These are phyloP conservation scores for Drosophila nigrodunni DNA, from an alignment of 1,140 invertebrate species.

Conservation along the genomic window DNA sequence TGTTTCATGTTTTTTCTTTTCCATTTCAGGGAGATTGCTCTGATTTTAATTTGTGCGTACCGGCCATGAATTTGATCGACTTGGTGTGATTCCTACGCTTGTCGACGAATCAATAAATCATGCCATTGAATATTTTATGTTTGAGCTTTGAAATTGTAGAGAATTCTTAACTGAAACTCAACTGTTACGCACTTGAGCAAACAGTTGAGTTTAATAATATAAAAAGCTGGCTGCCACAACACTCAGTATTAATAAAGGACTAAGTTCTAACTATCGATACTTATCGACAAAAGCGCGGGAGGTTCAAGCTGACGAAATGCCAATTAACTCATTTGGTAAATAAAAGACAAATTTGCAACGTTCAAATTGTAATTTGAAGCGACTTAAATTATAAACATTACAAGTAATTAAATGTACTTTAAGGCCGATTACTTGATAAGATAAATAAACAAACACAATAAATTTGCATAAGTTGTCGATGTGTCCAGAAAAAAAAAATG, in stretches of 20 bases:
- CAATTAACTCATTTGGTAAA: not conserved
- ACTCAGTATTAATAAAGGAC: not conserved
- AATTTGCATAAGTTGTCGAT: not conserved
- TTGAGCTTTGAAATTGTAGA: no score
- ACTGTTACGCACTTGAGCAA: constrained; percentile 1
- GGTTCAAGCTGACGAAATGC: not conserved
- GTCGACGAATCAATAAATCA: constrained; percentile 30
- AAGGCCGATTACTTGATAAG: not conserved
- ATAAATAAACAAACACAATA: constrained; percentile 1
- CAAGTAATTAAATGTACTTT: constrained; percentile 11
- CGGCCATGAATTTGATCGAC: constrained; percentile 46
- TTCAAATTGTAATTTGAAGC: not conserved
- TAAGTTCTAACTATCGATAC: not conserved
- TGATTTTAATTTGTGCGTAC: constrained; percentile 1
- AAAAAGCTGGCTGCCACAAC: not conserved
- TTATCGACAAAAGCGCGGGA: not conserved
- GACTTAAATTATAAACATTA: not conserved
- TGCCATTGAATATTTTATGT: constrained; percentile 18
- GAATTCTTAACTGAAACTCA: not conserved
- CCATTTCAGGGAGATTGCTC: constrained; percentile 13
- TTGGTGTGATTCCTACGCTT: constrained; percentile 16
- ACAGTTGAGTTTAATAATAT: not conserved
- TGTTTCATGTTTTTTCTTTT: constrained; percentile 15
- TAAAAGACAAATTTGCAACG: not conserved
- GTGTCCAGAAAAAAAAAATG: not conserved